Evolutionary conservation across 2,888 invertebrate species (phyloP), one percentile per base, ranked within the genome.

Genomic region (Drosophila seclusa): DNA sequence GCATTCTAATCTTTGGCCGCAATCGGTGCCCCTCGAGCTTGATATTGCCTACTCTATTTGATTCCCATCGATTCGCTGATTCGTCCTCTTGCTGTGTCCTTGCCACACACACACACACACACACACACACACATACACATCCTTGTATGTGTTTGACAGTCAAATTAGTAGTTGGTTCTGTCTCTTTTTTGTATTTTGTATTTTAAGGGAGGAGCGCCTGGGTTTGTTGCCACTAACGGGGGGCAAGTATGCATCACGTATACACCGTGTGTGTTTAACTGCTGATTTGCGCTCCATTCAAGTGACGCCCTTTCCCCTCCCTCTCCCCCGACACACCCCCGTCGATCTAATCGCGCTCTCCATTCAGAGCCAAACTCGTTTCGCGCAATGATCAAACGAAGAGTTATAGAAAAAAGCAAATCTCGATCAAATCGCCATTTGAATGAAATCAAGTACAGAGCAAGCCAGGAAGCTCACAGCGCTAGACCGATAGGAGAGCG

Each of bases 51-150:
- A 40, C 45, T 45, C 59, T 71, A 87, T 84, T 87, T 88, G 79
- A 85, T 88, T 85, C 79, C 79, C 86, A 88, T 85, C 79, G 87
- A 88, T 86, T 88, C 73, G 82, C 81, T 88, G 80, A 82, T 68
- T 76, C 68, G 49, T 59, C 32, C 21, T 31, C 58, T 65, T 50
- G 45, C 36, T 32, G 38, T 18, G 13, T 48, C 45, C 31, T 57
- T 54, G 40, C 36, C 45, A 27, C 24, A 27, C n/a, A 18, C 8
- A n/a, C n/a, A n/a, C 18, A 40, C 40, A n/a, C n/a, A n/a, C n/a
- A n/a, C 29, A 29, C 7, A 24, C 13, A 16, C 13, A n/a, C n/a
- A n/a, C n/a, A n/a, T 3, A 16, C 13, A 11, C 16, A 16, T 24
- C 49, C n/a, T 31, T 31, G 31, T 68, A 29, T 62, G 31, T 83